These are phyloP conservation scores for Tetranychus cinnabarinus DNA, from an alignment of 1,140 invertebrate species.

Conservation along the genomic window DNA sequence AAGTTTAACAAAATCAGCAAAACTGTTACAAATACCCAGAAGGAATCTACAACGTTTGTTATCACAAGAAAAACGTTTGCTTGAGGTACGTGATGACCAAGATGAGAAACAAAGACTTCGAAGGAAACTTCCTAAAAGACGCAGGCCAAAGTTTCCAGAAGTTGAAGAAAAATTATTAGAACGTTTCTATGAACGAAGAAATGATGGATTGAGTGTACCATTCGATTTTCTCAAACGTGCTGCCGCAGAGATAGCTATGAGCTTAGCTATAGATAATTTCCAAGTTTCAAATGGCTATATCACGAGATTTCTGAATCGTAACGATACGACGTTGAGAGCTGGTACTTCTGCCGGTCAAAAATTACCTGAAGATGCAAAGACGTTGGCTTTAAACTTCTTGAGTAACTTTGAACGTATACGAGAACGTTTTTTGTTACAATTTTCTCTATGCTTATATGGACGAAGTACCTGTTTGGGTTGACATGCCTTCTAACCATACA, in stretches of 20 bases:
- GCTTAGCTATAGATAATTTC: not conserved
- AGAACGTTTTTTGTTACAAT: not conserved
- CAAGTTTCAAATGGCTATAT: not conserved
- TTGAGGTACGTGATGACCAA: too few relatives aligned
- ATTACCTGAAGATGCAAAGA: not conserved
- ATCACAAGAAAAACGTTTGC: too few relatives aligned
- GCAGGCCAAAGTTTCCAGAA: not conserved
- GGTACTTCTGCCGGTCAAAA: not conserved
- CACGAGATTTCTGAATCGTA: not conserved
- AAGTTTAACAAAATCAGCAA: too few relatives aligned
- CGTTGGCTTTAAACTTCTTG: not conserved
- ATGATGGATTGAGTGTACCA: not conserved
- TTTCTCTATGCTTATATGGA: not conserved
- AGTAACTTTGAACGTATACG: not conserved
- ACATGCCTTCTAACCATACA: not conserved
- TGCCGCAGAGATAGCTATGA: not conserved
- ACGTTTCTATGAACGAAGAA: not conserved
- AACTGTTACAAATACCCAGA: too few relatives aligned
- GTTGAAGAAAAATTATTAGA: not conserved
- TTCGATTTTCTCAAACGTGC: not conserved
- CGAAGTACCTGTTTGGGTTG: not conserved
- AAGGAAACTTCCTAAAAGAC: too few relatives aligned
- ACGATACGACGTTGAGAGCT: not conserved
- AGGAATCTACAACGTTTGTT: too few relatives aligned
- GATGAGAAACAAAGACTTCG: too few relatives aligned